Evolutionary conservation across 2,113 vertebrate species (phyloP).

Genomic region (Phrynosoma blainvillii): DNA sequence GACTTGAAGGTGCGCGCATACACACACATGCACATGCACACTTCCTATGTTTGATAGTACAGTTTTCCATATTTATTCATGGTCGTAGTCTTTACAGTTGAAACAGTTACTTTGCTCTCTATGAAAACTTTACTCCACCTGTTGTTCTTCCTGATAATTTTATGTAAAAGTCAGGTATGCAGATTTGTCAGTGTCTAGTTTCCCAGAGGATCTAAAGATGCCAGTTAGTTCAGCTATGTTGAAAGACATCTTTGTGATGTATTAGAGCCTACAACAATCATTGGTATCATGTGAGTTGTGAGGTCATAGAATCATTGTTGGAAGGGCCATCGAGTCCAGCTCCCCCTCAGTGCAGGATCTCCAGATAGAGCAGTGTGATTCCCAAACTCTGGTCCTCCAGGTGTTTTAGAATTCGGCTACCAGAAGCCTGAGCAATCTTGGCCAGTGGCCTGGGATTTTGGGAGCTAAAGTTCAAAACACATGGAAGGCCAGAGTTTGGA

Average conservation of each 20-base stretch:
- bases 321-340: no score
- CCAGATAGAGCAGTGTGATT: no score
- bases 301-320: not conserved
- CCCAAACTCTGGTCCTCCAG: no score
- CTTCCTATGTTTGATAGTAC: not conserved
- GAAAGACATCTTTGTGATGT: not conserved
- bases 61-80: not conserved
- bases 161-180: not conserved
- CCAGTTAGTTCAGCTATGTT: not conserved
- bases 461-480: no score
- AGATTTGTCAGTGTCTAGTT: not conserved
- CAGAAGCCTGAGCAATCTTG: no score
- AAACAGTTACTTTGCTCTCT: not conserved
- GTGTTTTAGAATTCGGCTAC: no score
- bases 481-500: no score
- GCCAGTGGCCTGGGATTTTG: no score
- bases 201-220: not conserved
- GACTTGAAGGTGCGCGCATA: no score
- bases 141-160: not conserved
- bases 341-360: no score
- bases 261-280: not conserved
- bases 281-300: not conserved
- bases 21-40: no score
- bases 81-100: no score
- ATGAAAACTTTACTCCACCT: not conserved